Evolutionary conservation across 2,888 invertebrate genomes (phyloP).

Genomic region (Conus canariensis): DNA sequence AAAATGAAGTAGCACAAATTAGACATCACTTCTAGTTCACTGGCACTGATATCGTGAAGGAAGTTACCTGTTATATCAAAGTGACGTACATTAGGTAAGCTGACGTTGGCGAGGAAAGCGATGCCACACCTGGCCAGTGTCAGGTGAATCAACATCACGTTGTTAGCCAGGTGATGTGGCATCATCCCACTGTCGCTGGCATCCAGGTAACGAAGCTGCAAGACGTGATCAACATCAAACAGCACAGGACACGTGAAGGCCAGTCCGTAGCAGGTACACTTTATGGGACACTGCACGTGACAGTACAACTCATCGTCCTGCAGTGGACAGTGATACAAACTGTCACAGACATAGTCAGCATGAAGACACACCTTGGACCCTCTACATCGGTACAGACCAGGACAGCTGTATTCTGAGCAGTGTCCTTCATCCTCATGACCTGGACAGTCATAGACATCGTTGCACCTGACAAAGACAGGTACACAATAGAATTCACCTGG

Average conservation of each 20-base stretch:
- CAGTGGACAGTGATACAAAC: neutral
- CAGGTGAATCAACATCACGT: constrained; percentile 15
- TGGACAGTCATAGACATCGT: constrained; percentile 20
- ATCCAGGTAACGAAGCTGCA: constrained; percentile 14
- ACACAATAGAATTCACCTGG: neutral
- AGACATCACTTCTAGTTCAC: neutral
- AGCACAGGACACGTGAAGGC: neutral
- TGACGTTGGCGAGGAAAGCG: neutral
- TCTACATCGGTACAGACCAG: constrained; percentile 19
- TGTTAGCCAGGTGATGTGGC: neutral
- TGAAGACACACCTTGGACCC: constrained; percentile 1
- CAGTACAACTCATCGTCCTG: constrained; percentile 15
- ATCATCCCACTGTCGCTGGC: neutral
- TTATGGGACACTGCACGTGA: neutral
- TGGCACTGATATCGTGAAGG: neutral
- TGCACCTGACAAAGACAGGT: neutral
- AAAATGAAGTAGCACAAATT: neutral
- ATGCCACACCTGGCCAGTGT: constrained; percentile 13
- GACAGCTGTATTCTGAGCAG: neutral
- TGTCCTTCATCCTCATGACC: neutral
- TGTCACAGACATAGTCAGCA: neutral
- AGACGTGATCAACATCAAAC: neutral
- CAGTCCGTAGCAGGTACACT: neutral
- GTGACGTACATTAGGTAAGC: neutral
- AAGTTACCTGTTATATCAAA: neutral